Percentiles rank a stretch among this genome's conserved stretches.
These are phyloP conservation scores for Listronotus bonariensis DNA, from an alignment of 1,140 invertebrate species.

Conservation along the genomic window DNA sequence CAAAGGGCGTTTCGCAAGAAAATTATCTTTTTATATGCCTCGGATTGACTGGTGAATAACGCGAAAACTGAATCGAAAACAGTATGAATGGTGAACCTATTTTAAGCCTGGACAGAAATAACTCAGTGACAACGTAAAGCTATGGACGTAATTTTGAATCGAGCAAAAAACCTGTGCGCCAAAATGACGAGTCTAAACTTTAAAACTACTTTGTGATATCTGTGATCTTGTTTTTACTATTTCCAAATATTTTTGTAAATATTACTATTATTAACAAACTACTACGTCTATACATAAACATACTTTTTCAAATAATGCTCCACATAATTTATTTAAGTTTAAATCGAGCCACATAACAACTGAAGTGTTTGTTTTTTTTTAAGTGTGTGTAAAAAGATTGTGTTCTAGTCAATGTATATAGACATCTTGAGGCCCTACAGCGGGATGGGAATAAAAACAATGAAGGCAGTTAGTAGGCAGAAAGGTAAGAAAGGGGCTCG, in stretches of 20 bases:
- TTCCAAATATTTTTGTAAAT: background rate
- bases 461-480: constrained; percentile 59
- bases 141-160: constrained; percentile 29
- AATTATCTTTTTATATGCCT: constrained; percentile 23
- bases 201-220: constrained; percentile 19
- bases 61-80: constrained; percentile 24
- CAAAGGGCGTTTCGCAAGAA: constrained; percentile 12
- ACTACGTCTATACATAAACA: background rate
- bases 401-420: constrained; percentile 56
- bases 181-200: constrained; percentile 19
- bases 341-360: background rate
- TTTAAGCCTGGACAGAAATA: constrained; percentile 28
- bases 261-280: constrained; percentile 4
- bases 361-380: constrained; percentile 22
- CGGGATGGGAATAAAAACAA: constrained; percentile 61
- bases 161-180: constrained; percentile 24
- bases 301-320: background rate
- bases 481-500: constrained; percentile 53
- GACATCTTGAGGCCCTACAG: constrained; percentile 51
- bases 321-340: constrained; percentile 3
- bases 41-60: constrained; percentile 22
- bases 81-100: constrained; percentile 30
- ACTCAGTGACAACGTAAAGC: constrained; percentile 29
- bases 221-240: constrained; percentile 24
- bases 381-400: constrained; percentile 23